phyloP scores from a whole-genome alignment of 2,113 vertebrate species.

The Microcebus murinus region DNA sequence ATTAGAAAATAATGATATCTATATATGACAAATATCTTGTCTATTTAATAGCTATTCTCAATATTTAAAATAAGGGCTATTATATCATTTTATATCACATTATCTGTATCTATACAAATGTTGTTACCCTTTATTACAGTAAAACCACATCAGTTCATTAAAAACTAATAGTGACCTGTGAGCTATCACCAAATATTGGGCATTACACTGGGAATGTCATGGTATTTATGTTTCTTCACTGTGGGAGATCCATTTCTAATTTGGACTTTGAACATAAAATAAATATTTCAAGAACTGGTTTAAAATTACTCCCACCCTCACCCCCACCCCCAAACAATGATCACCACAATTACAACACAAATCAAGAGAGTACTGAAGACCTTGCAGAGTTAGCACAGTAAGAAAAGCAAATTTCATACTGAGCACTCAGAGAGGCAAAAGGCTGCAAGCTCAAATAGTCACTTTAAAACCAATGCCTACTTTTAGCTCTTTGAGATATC shows the following conservation, averaged over 20 bases:
- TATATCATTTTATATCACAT: neutral
- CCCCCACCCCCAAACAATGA: accelerated
- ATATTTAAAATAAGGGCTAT: neutral
- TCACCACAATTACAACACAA: neutral
- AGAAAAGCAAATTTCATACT: neutral
- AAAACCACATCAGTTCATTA: neutral
- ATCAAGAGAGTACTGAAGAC: too few species aligned
- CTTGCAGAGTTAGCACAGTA: neutral
- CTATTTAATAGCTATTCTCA: neutral
- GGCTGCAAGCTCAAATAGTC: accelerated
- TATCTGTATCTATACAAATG: neutral
- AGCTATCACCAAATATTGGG: neutral
- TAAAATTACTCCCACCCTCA: accelerated
- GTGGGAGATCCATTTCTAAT: neutral
- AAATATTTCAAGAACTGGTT: neutral
- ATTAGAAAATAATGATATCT: neutral
- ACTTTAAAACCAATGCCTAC: neutral
- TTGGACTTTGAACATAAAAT: neutral
- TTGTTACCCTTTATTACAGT: neutral
- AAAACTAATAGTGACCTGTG: neutral
- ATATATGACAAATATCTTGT: neutral
- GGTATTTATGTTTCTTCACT: neutral
- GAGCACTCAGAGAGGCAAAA: neutral
- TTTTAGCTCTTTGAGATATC: too few species aligned
- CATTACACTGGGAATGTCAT: neutral